Evolutionary conservation across 1,140 invertebrate genomes (phyloP).

Genomic region (Ridgeia piscesae): DNA sequence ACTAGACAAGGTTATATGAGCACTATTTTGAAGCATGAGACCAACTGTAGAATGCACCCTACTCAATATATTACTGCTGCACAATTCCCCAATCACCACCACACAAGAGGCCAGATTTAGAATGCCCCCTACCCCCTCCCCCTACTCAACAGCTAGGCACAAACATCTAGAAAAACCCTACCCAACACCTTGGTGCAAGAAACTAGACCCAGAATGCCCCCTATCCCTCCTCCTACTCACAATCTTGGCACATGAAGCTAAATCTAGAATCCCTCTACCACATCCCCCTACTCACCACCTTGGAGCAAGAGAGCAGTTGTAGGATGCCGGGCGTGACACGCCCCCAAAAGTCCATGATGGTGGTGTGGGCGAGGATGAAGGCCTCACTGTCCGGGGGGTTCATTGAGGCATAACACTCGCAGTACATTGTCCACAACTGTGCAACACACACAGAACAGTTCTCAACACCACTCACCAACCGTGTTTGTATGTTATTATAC

Average conservation of each 20-base stretch:
- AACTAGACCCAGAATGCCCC: too few species aligned
- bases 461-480: not conserved
- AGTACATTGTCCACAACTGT: conserved; percentile 97
- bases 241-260: not conserved
- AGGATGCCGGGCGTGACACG: conserved; percentile 94
- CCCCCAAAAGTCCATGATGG: conserved; percentile 97
- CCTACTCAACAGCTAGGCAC: conserved; percentile 82
- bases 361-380: conserved; percentile 51
- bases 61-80: too few species aligned
- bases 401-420: conserved; percentile 78
- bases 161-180: conserved; percentile 53
- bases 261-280: not conserved
- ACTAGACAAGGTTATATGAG: too few species aligned
- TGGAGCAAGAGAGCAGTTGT: conserved; percentile 89
- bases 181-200: not conserved
- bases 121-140: too few species aligned
- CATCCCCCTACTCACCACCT: conserved; percentile 70
- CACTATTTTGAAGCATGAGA: too few species aligned
- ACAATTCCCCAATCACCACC: not conserved
- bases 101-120: not conserved
- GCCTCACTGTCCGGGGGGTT: conserved; percentile 62
- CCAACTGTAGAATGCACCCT: too few species aligned
- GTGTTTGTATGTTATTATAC: not conserved
- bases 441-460: not conserved
- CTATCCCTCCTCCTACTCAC: not conserved